phyloP scores from a whole-genome alignment of 2,888 invertebrate species.

The Zeuzera pyrina region DNA sequence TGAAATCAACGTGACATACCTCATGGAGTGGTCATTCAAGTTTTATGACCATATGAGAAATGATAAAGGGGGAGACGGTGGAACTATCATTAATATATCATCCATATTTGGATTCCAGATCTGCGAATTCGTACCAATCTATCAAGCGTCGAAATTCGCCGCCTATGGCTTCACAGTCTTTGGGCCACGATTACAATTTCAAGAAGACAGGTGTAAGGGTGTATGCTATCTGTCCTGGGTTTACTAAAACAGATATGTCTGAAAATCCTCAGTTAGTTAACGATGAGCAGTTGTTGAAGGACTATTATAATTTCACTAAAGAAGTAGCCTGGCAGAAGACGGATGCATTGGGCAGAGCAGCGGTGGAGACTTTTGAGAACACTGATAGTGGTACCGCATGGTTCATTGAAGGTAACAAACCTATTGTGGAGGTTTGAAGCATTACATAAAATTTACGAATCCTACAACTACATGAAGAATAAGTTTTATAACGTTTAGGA shows the following conservation, averaged over 20 bases:
- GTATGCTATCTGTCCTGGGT: conserved; percentile 59
- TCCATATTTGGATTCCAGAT: conserved; percentile 69
- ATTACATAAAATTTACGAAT: no score
- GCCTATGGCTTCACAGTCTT: conserved; percentile 57
- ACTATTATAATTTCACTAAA: conserved; percentile 8
- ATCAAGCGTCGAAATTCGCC: conserved; percentile 68
- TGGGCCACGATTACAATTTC: conserved; percentile 46
- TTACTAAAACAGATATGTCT: conserved; percentile 43
- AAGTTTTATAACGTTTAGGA: no score
- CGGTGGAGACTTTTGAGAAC: conserved; percentile 10
- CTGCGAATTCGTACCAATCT: conserved; percentile 57
- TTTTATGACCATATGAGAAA: conserved; percentile 63
- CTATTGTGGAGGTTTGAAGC: conserved; percentile 25
- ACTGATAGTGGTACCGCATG: conserved; percentile 46
- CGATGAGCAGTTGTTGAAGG: conserved; percentile 9
- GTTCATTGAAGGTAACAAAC: conserved; percentile 37
- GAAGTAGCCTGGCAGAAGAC: background rate
- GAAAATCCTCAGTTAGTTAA: conserved; percentile 1
- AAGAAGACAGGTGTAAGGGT: conserved; percentile 54
- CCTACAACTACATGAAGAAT: no score
- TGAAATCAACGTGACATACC: conserved; percentile 21
- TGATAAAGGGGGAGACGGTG: conserved; percentile 58
- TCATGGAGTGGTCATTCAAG: conserved; percentile 32
- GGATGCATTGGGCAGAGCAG: conserved; percentile 4
- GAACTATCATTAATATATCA: conserved; percentile 70